A percentile compares a stretch with the other conserved stretches of the same genome.
These are phyloP conservation scores for Cotesia vestalis DNA, from an alignment of 1,140 invertebrate species.

Conservation along the genomic window DNA sequence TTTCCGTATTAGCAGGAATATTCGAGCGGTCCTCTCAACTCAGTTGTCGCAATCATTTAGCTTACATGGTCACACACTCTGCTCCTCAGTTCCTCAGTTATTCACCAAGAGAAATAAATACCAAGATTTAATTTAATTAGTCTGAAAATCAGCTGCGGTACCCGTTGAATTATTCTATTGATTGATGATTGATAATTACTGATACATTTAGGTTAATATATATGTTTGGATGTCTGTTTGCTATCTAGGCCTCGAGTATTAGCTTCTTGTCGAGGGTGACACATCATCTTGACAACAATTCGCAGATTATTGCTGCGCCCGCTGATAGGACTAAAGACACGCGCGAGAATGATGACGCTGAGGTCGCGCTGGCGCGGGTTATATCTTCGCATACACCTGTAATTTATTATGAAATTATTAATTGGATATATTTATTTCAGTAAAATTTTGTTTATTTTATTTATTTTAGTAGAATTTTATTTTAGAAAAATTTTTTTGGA, in stretches of 20 bases:
- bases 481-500: too few species aligned
- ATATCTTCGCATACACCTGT: conserved; percentile 61
- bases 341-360: conserved; percentile 54
- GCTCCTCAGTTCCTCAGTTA: too few species aligned
- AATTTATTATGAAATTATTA: conserved; percentile 25
- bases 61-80: too few species aligned
- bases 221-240: conserved; percentile 25
- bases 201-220: conserved; percentile 16
- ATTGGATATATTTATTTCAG: too few species aligned
- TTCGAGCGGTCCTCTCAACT: neutral
- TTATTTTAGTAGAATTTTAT: too few species aligned
- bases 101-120: too few species aligned
- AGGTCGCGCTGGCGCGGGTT: conserved; percentile 57
- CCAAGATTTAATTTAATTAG: too few species aligned
- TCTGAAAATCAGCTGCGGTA: too few species aligned
- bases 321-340: conserved; percentile 48
- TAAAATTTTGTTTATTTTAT: too few species aligned
- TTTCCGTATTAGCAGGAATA: conserved; percentile 16
- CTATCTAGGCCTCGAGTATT: conserved; percentile 19
- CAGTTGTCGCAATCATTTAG: conserved; percentile 18
- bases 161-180: too few species aligned
- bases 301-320: conserved; percentile 45
- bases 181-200: conserved; percentile 10
- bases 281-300: conserved; percentile 62
- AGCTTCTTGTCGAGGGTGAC: conserved; percentile 36